Percentiles rank a stretch among this genome's conserved stretches.
phyloP scores from a whole-genome alignment of 2,888 invertebrate genomes.

The Oscheius myriophilus region DNA sequence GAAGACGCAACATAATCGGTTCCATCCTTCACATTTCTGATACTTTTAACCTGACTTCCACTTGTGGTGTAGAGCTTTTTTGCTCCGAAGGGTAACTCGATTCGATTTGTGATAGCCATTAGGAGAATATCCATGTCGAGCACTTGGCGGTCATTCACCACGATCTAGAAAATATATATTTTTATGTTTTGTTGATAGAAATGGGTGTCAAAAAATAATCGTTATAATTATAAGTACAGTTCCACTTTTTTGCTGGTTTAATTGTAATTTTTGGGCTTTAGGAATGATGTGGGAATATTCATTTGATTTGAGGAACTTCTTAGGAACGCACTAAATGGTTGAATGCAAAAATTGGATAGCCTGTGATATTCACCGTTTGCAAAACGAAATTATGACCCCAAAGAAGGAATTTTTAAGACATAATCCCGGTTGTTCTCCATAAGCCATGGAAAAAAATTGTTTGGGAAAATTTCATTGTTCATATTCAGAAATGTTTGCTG shows the following conservation, averaged over 20 bases:
- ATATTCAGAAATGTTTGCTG: too few relatives aligned
- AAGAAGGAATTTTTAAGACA: too few relatives aligned
- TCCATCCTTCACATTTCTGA: slow-evolving; percentile 26
- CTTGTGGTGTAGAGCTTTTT: slow-evolving; percentile 29
- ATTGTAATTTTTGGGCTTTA: not conserved
- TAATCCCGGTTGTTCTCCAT: slow-evolving; percentile 18
- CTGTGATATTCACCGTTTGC: too few relatives aligned
- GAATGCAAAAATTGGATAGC: too few relatives aligned
- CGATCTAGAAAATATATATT: slow-evolving; percentile 18
- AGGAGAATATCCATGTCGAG: slow-evolving; percentile 30
- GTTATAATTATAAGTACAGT: not conserved
- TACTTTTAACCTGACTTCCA: slow-evolving; percentile 25
- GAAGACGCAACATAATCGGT: slow-evolving; percentile 32
- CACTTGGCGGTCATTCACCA: slow-evolving; percentile 26
- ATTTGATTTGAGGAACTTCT: too few relatives aligned
- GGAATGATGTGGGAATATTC: too few relatives aligned
- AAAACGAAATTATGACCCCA: too few relatives aligned
- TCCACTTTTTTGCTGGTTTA: not conserved
- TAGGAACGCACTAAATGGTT: too few relatives aligned
- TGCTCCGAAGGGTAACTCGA: slow-evolving; percentile 29
- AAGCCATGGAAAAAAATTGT: slow-evolving; percentile 22
- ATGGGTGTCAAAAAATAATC: not conserved
- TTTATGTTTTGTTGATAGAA: slow-evolving; percentile 1
- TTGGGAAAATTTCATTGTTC: too few relatives aligned
- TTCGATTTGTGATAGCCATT: slow-evolving; percentile 16